Evolutionary conservation across 2,797 vertebrate species (phyloP).

Genomic region (Hirundo rustica): DNA sequence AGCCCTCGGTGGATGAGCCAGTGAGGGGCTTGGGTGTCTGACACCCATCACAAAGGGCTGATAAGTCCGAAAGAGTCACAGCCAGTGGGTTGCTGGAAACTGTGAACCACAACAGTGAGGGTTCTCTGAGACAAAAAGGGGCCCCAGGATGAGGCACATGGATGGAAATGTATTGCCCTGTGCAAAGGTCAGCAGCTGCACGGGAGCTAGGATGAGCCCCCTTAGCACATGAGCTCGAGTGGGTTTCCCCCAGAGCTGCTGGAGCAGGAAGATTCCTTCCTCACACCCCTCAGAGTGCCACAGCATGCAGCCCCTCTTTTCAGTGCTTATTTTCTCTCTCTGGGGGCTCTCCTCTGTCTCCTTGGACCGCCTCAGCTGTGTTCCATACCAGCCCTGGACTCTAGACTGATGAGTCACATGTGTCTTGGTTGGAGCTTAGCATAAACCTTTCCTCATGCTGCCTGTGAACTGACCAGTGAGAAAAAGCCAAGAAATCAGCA

Average conservation of each 20-base stretch:
- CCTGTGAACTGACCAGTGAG: not conserved
- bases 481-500: not conserved
- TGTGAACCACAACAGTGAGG: slow-evolving; percentile 23
- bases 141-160: not conserved
- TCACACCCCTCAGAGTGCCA: not conserved
- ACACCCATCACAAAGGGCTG: not conserved
- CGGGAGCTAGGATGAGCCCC: not conserved
- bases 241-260: not conserved
- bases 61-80: slow-evolving; percentile 41
- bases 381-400: not conserved
- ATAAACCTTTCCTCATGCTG: not conserved
- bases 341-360: not conserved
- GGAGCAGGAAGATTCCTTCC: not conserved
- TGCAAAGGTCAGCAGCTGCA: not conserved
- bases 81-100: slow-evolving; percentile 61
- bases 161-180: not conserved
- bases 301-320: not conserved
- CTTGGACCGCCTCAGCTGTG: not conserved
- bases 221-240: accelerated
- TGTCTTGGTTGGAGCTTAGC: not conserved
- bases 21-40: not conserved
- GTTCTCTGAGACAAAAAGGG: not conserved
- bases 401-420: not conserved
- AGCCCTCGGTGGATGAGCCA: not conserved
- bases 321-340: not conserved